Evolutionary conservation across 2,888 invertebrate species (phyloP).

Genomic region (Celastrina argiolus): DNA sequence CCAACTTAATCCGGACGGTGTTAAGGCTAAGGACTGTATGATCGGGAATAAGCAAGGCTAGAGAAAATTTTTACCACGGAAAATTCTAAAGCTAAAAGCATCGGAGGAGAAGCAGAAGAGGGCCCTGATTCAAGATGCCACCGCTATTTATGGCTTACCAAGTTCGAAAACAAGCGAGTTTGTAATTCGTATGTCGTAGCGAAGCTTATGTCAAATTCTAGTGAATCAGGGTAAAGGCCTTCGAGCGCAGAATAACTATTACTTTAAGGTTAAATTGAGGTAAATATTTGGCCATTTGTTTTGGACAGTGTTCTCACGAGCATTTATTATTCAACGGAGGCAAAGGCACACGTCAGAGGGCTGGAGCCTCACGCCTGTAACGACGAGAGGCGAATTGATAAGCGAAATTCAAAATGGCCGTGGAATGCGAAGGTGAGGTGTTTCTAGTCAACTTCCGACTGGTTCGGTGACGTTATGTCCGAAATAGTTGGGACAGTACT

Average conservation of each 20-base stretch:
- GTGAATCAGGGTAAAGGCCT: background rate
- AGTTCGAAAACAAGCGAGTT: no score
- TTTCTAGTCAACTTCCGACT: background rate
- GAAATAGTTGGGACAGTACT: background rate
- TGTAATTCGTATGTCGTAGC: no score
- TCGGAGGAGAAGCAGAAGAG: no score
- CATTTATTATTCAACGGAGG: background rate
- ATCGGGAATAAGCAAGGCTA: no score
- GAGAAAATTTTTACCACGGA: no score
- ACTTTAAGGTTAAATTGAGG: background rate
- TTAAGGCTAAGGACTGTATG: background rate
- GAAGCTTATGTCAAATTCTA: no score
- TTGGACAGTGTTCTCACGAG: background rate
- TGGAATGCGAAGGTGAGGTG: background rate
- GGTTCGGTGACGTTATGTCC: background rate
- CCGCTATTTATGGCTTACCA: no score
- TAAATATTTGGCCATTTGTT: constrained; percentile 3
- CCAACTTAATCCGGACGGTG: background rate
- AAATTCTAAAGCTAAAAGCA: no score
- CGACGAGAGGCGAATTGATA: constrained; percentile 6
- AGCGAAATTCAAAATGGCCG: constrained; percentile 11
- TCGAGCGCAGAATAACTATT: background rate
- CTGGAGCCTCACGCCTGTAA: background rate
- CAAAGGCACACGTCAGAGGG: background rate
- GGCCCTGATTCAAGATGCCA: no score